These are phyloP conservation scores for Halictus ligatus DNA, from an alignment of 2,888 invertebrate genomes.

Conservation along the genomic window DNA sequence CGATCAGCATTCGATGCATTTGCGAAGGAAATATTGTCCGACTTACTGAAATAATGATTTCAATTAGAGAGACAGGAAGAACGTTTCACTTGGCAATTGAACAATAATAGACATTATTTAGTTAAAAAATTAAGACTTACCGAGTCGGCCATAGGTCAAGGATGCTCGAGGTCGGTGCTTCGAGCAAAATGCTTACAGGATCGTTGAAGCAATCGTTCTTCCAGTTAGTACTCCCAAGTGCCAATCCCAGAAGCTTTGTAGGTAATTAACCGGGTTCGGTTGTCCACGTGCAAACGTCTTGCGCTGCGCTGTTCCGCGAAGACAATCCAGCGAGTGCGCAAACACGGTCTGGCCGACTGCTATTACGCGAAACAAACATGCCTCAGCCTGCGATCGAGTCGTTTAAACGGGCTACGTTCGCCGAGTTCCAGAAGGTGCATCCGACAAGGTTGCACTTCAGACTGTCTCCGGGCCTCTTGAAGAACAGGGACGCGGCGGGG, in stretches of 20 bases:
- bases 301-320: background rate
- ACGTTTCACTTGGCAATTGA: too few relatives aligned
- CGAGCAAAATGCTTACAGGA: too few relatives aligned
- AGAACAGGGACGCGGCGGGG: background rate
- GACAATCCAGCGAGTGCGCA: background rate
- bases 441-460: background rate
- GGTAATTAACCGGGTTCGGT: too few relatives aligned
- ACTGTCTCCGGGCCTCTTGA: background rate
- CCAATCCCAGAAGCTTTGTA: too few relatives aligned
- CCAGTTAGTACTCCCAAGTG: too few relatives aligned
- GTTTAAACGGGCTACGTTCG: conserved; percentile 23
- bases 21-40: background rate
- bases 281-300: background rate
- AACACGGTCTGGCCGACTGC: background rate
- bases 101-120: too few relatives aligned
- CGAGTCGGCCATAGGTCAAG: too few relatives aligned
- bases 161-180: too few relatives aligned
- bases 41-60: too few relatives aligned
- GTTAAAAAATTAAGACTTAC: too few relatives aligned
- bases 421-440: background rate
- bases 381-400: conserved; percentile 10
- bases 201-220: too few relatives aligned
- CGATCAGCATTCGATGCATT: background rate
- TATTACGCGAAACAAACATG: conserved; percentile 38
- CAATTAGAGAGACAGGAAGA: too few relatives aligned